Evolutionary conservation across 2,113 vertebrate genomes (phyloP).

Genomic region (Thymallus thymallus): DNA sequence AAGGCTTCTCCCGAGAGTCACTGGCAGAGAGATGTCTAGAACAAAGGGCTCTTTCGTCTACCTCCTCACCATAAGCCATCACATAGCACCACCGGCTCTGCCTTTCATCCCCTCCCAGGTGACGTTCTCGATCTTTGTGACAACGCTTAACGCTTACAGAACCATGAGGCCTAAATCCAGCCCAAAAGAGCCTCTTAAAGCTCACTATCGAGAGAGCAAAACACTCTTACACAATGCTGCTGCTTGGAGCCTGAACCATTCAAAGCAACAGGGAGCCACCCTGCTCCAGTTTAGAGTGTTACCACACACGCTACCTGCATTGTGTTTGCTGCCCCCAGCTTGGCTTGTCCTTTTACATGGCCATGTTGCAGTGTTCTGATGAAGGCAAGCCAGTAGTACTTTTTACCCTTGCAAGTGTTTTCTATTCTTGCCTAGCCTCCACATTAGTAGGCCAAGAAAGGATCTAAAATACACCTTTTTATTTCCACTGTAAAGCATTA

Average conservation of each 20-base stretch:
- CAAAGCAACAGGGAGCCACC: neutral
- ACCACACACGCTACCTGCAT: neutral
- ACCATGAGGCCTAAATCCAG: constrained; percentile 25
- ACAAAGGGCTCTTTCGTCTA: constrained; percentile 13
- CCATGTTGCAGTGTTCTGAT: too few species aligned
- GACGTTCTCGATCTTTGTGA: constrained; percentile 40
- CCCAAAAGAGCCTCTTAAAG: constrained; percentile 17
- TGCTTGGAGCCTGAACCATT: neutral
- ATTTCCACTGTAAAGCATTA: too few species aligned
- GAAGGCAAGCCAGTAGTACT: too few species aligned
- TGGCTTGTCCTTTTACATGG: neutral
- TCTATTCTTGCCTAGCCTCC: too few species aligned
- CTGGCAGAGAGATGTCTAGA: constrained; percentile 8
- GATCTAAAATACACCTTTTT: neutral
- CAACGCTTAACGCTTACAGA: constrained; percentile 36
- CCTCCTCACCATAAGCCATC: constrained; percentile 44
- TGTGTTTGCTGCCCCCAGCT: neutral
- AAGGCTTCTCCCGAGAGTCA: constrained; percentile 17
- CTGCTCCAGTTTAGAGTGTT: neutral
- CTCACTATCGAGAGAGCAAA: neutral
- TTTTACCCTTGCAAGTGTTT: too few species aligned
- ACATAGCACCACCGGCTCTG: constrained; percentile 19
- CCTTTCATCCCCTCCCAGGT: constrained; percentile 26
- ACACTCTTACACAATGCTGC: neutral
- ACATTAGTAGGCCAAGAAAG: too few species aligned